Evolutionary conservation across 2,888 invertebrate genomes (phyloP).

Genomic region (Antitype chi): DNA sequence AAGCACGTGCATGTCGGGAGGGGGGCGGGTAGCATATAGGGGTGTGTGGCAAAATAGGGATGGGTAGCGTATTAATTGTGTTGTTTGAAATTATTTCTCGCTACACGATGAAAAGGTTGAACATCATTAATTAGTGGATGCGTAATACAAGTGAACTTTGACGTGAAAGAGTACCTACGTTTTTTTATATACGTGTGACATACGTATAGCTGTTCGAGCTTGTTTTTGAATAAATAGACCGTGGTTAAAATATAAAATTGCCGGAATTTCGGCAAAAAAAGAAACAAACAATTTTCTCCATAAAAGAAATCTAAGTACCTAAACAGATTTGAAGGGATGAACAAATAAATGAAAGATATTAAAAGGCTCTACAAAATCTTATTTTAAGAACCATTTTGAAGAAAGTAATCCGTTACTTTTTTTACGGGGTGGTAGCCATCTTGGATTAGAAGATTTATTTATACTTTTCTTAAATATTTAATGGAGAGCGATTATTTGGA

Average conservation of each 20-base stretch:
- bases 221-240: not conserved
- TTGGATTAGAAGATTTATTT: conserved; percentile 15
- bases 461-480: conserved; percentile 29
- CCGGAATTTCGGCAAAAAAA: not conserved
- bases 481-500: not conserved
- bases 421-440: conserved; percentile 7
- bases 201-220: too few relatives aligned
- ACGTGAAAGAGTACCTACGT: not conserved
- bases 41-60: not conserved
- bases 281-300: not conserved
- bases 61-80: not conserved
- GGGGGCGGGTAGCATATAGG: not conserved
- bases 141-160: not conserved
- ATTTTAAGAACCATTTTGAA: conserved; percentile 14
- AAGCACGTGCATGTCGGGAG: conserved; percentile 3
- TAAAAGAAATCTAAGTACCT: not conserved
- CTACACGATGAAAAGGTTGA: not conserved
- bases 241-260: not conserved
- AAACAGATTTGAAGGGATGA: conserved; percentile 16
- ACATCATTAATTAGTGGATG: conserved; percentile 17
- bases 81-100: not conserved
- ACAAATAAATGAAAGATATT: conserved; percentile 7
- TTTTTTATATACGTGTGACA: not conserved
- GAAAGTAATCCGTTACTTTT: conserved; percentile 37
- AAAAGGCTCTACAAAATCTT: conserved; percentile 17